Base-by-base conservation (phyloP, 2,797 vertebrate species). In the Sebastes nivosus region DNA sequence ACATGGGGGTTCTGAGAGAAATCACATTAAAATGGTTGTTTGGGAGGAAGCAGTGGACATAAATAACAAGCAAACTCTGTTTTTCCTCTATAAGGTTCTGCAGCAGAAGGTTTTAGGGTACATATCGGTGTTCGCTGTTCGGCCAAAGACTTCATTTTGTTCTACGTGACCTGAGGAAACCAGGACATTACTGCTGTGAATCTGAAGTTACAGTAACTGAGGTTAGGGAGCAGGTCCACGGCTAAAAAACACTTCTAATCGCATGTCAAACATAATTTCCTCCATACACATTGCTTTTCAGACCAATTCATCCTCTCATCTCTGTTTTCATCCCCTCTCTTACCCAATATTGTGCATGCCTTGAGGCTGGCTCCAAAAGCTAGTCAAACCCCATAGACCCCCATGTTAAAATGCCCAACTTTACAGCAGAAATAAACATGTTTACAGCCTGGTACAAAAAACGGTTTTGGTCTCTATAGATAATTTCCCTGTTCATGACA, bases 1-100 rank as follows among this genome's bases (percentile, higher is more conserved):
- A 81, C 83, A 42, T 3, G 59, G 4, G 4, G 71, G 14, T 30
- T 75, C 77, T 72, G 76, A 81, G 75, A 73, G 34, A 79, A 86
- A 85, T 85, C 78, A 46, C 73, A 75, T 82, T 61, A 77, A 54
- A 61, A n/a, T 67, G 25, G 60, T 68, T 75, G 72, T 89, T 89
- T 81, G 38, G 77, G 71, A 77, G 27, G 64, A 82, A 78, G 59
- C 8, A 24, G 24, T 16, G 2, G 72, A 72, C 82, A 72, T 72
- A 79, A 85, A 85, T 79, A 83, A 85, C 68, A 38, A 66, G 82
- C 22, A 34, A 78, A 73, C 52, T 12, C 27, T 3, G 29, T 38
- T 72, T 65, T 2, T 34, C 30, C 61, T 55, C 42, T 1, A 0
- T 5, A 10, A 12, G 52, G 46, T 18, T 68, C n/a, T 36, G 63